Conservation (phyloP, 2,797 vertebrate species). For the Xenentodon cancila region DNA sequence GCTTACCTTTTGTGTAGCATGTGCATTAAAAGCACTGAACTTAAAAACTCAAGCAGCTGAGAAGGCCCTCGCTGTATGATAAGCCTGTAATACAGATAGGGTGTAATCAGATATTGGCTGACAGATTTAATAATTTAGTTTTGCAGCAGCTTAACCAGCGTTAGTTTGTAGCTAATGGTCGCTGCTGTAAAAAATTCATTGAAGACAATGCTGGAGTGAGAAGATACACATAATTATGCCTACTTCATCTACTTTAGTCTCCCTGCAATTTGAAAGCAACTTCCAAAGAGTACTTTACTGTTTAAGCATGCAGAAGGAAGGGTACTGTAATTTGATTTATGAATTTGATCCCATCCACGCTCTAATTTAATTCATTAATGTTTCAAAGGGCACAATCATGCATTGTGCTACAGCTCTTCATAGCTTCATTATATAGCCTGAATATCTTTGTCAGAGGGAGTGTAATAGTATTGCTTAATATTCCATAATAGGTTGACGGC, state of each 20-base stretch:
- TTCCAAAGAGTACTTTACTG: conserved; percentile 59
- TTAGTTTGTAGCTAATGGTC: conserved; percentile 88
- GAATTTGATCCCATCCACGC: conserved; percentile 82
- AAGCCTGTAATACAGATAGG: conserved; percentile 93
- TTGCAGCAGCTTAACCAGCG: conserved; percentile 87
- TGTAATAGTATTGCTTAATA: conserved; percentile 81
- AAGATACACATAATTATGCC: conserved; percentile 83
- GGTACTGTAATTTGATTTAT: conserved; percentile 87
- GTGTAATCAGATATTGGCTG: conserved; percentile 90
- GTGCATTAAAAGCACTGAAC: conserved; percentile 74
- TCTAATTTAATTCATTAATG: conserved; percentile 86
- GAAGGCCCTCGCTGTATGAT: conserved; percentile 85
- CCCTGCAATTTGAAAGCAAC: conserved; percentile 64
- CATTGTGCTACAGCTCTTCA: conserved; percentile 77
- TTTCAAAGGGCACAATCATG: conserved; percentile 84
- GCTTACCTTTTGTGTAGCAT: conserved; percentile 70
- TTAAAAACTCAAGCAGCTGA: conserved; percentile 83
- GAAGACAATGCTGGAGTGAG: conserved; percentile 81
- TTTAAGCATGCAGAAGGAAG: conserved; percentile 72
- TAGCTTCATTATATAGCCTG: conserved; percentile 74
- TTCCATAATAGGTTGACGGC: conserved; percentile 71
- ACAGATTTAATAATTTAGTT: conserved; percentile 97
- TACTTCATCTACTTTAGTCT: conserved; percentile 80
- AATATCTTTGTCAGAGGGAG: conserved; percentile 75
- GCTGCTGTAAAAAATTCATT: conserved; percentile 90